Evolutionary conservation across 2,888 invertebrate species (phyloP).

Genomic region (Pyrochroa serraticornis): DNA sequence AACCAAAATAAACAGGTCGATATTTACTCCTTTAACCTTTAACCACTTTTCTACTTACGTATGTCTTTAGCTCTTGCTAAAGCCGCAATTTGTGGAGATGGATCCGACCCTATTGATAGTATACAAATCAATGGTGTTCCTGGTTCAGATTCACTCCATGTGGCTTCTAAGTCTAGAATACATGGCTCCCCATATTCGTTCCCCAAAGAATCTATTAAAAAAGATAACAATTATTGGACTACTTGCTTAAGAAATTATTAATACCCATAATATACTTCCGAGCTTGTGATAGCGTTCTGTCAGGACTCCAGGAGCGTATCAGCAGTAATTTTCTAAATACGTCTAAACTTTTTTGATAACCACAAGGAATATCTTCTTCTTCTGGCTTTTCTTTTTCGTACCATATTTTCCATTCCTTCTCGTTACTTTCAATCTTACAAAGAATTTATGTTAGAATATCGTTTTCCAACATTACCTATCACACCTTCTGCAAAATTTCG

Average conservation of each 20-base stretch:
- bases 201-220: constrained; percentile 75
- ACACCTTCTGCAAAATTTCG: constrained; percentile 77
- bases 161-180: constrained; percentile 88
- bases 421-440: constrained; percentile 77
- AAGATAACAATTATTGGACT: background rate
- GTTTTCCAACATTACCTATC: constrained; percentile 15
- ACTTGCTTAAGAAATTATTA: constrained; percentile 13
- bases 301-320: constrained; percentile 94
- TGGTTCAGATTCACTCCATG: constrained; percentile 89
- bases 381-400: constrained; percentile 94
- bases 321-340: constrained; percentile 86
- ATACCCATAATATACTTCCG: constrained; percentile 85
- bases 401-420: constrained; percentile 89
- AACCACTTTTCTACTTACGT: constrained; percentile 61
- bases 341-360: constrained; percentile 84
- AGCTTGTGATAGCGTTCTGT: constrained; percentile 92
- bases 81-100: constrained; percentile 89
- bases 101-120: constrained; percentile 94
- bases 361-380: constrained; percentile 88
- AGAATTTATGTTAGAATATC: constrained; percentile 5
- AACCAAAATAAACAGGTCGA: too few species aligned
- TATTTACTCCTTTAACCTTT: too few species aligned
- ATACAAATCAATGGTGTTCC: constrained; percentile 90
- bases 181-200: constrained; percentile 89
- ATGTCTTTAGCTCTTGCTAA: constrained; percentile 87